A percentile compares a stretch with the other conserved stretches of the same genome.
These are phyloP conservation scores for Rhinella marina DNA, from an alignment of 2,797 vertebrate genomes.

Conservation along the genomic window DNA sequence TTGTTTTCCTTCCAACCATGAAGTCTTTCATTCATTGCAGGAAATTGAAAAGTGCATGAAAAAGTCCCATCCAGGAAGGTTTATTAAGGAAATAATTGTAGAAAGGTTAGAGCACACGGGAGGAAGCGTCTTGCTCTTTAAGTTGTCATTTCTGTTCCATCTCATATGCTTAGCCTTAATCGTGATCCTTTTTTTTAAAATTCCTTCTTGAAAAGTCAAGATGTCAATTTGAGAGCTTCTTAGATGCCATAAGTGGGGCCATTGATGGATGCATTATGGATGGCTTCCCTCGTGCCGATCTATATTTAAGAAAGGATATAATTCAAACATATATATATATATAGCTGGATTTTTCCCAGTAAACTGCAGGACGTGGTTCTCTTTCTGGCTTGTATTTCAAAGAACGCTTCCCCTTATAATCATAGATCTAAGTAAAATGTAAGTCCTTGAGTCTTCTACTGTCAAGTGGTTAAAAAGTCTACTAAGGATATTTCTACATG, in stretches of 20 bases:
- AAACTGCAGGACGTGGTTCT: not conserved
- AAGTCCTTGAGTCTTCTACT: too few species aligned
- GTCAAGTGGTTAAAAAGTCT: too few species aligned
- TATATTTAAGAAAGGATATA: not conserved
- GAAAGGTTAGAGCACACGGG: not conserved
- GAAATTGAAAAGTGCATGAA: not conserved
- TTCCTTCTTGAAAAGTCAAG: not conserved
- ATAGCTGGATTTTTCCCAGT: not conserved
- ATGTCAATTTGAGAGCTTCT: not conserved
- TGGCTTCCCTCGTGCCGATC: too few species aligned
- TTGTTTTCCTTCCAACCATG: not conserved
- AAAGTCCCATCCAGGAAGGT: not conserved
- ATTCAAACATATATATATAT: not conserved
- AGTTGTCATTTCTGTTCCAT: conserved; percentile 41
- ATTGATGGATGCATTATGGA: not conserved
- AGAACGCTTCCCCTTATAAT: not conserved
- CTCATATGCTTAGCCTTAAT: not conserved
- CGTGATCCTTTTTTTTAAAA: not conserved
- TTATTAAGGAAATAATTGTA: too few species aligned
- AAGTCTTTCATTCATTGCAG: not conserved
- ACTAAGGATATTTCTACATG: too few species aligned
- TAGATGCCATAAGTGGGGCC: not conserved
- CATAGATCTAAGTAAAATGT: too few species aligned
- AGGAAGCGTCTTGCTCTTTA: not conserved
- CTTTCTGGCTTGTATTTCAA: too few species aligned